These are phyloP conservation scores for Odiellus spinosus DNA, from an alignment of 2,888 invertebrate genomes.

Conservation along the genomic window DNA sequence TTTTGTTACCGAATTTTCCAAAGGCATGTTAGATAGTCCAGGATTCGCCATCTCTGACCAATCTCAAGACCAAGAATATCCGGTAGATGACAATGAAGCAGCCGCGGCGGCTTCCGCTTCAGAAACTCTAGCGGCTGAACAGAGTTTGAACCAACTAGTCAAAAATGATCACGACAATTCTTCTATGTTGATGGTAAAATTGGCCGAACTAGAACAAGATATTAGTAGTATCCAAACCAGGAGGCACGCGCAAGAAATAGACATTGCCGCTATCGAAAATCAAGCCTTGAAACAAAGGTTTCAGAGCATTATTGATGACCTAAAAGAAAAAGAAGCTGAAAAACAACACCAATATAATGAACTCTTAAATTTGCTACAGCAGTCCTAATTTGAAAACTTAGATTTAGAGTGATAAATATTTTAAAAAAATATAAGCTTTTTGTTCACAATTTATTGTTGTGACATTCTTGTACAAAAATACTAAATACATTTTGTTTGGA, in stretches of 20 bases:
- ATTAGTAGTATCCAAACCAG: slow-evolving; percentile 56
- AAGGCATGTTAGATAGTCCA: slow-evolving; percentile 37
- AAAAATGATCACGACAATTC: slow-evolving; percentile 11
- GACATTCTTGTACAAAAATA: too few relatives aligned
- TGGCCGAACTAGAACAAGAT: slow-evolving; percentile 54
- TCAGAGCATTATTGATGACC: slow-evolving; percentile 58
- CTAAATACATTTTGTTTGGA: too few relatives aligned
- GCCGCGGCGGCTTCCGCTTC: slow-evolving; percentile 11
- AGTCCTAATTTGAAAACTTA: not conserved
- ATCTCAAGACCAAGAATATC: slow-evolving; percentile 6
- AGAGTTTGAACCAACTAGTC: slow-evolving; percentile 10
- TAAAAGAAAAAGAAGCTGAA: slow-evolving; percentile 50
- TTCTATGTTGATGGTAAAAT: slow-evolving; percentile 33
- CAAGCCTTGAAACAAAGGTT: slow-evolving; percentile 62
- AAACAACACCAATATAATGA: slow-evolving; percentile 22
- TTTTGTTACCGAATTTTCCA: slow-evolving; percentile 43
- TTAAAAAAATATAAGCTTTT: too few relatives aligned
- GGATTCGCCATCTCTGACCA: slow-evolving; percentile 1
- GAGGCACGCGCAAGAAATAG: slow-evolving; percentile 59
- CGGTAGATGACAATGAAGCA: slow-evolving; percentile 11
- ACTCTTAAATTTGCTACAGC: slow-evolving; percentile 14
- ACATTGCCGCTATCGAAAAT: slow-evolving; percentile 71
- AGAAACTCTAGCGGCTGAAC: slow-evolving; percentile 11
- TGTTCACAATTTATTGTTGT: too few relatives aligned
- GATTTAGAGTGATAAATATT: not conserved